Base-by-base conservation (phyloP, 2,113 vertebrate genomes). In the Sorex araneus region DNA sequence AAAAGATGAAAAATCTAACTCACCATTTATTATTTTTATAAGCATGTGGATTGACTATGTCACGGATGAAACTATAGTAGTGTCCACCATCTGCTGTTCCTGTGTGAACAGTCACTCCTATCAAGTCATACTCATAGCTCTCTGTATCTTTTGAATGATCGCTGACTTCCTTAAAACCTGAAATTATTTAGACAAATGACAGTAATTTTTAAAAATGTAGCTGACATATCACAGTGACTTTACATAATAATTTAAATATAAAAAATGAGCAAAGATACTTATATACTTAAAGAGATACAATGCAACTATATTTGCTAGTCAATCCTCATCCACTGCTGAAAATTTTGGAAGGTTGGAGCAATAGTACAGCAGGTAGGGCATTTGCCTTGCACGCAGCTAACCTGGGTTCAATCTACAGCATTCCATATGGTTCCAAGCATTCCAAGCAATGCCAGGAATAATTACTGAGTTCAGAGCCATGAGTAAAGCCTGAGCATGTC, bases 11-110 rank as follows among this genome's bases (percentile, higher is more conserved):
- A 19, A 54, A 54, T 15, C 15, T 19, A 91, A 97, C 98, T 98
- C 97, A 99, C 99, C 99, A 99, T 95, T 99, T 99, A 97, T 99
- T 99, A 98, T 99, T 99, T 96, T 98, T 99, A 97, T 99, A 99
- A 84, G 99, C 99, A n/a, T 99, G 99, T 0, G 99, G 99, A 96
- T 99, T 99, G 92, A 99, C 97, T 85, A 99, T 99, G 97, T 99
- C 99, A 85, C 99, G 97, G 96, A 99, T 99, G 95, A 99, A 99
- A 96, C 99, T 99, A 96, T 99, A 99, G 97, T 99, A 99, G 96
- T 99, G 99, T 0, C 99, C 99, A 30, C 99, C 99, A 76, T 99
- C 99, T 6, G 99, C 99, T 2, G 99, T 99, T 78, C 99, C 99
- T 6, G 99, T 99, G 97, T 99, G 99, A 91, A 99, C 99, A 0